A percentile compares a stretch with the other conserved stretches of the same genome.
These are phyloP conservation scores for Andrena praecox DNA, from an alignment of 2,888 invertebrate species.

Conservation along the genomic window DNA sequence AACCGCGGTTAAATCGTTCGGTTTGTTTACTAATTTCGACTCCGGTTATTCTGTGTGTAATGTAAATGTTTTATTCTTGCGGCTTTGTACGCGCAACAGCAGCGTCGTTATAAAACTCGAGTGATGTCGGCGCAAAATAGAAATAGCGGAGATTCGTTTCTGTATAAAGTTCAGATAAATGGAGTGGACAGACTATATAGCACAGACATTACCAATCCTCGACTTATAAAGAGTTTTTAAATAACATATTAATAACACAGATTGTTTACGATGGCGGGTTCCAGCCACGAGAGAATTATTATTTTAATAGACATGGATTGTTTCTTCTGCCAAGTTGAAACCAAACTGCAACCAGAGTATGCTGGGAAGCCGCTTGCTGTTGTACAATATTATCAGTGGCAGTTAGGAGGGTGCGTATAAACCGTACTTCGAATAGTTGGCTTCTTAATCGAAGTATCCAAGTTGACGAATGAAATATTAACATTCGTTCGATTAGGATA, in stretches of 20 bases:
- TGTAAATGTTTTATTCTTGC: neutral
- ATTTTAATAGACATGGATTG: conserved; percentile 99
- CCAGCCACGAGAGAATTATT: conserved; percentile 84
- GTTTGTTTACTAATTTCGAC: conserved; percentile 15
- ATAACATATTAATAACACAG: neutral
- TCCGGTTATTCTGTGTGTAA: neutral
- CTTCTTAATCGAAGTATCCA: neutral
- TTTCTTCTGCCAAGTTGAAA: conserved; percentile 99
- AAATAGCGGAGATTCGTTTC: neutral
- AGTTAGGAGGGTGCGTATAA: conserved; percentile 93
- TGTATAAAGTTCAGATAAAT: conserved; percentile 2
- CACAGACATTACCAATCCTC: neutral
- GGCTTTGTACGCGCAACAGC: neutral
- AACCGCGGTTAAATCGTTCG: neutral
- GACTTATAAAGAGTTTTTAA: neutral
- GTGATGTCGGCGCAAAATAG: neutral
- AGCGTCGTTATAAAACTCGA: neutral
- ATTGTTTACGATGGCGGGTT: conserved; percentile 46
- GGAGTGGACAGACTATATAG: neutral
- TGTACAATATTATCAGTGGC: conserved; percentile 97
- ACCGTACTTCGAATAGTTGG: neutral
- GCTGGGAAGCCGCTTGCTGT: conserved; percentile 97
- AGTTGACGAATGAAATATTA: neutral
- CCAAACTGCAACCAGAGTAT: conserved; percentile 92
- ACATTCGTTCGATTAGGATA: conserved; percentile 87